phyloP scores from a whole-genome alignment of 1,140 invertebrate genomes.

The Drosophila pruinosa region DNA sequence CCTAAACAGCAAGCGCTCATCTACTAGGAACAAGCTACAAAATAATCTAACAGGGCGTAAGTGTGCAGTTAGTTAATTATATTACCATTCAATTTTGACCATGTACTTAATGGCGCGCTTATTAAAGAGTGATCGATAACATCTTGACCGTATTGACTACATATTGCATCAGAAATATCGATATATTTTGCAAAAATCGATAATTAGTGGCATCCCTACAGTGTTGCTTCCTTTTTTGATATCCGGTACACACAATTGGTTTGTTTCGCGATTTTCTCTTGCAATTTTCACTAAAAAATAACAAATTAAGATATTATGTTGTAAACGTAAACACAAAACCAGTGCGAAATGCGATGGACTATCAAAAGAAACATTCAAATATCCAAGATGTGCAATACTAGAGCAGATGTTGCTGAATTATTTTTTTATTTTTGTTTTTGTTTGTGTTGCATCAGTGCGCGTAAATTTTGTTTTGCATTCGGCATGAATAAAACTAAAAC shows the following conservation, averaged over 20 bases:
- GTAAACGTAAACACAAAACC: constrained; percentile 13
- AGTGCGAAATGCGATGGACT: not conserved
- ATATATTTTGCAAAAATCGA: not conserved
- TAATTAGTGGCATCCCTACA: constrained; percentile 14
- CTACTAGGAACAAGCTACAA: no score
- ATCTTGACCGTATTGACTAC: not conserved
- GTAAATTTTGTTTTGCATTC: constrained; percentile 19
- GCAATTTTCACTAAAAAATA: constrained; percentile 34
- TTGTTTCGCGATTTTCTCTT: constrained; percentile 44
- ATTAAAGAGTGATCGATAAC: not conserved
- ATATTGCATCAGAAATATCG: constrained; percentile 8
- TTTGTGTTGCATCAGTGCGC: constrained; percentile 12
- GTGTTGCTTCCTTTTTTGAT: constrained; percentile 71
- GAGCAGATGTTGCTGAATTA: constrained; percentile 32
- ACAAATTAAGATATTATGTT: not conserved
- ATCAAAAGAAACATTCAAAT: not conserved
- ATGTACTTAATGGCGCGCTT: constrained; percentile 1
- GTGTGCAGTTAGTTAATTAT: no score
- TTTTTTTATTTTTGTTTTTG: constrained; percentile 56
- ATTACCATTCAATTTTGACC: no score
- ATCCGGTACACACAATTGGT: constrained; percentile 81
- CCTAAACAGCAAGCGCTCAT: no score
- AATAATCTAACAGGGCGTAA: no score
- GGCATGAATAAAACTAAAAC: constrained; percentile 4
- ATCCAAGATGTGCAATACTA: constrained; percentile 7